Evolutionary conservation across 2,888 invertebrate species (phyloP).

Genomic region (Euzetes globulus): DNA sequence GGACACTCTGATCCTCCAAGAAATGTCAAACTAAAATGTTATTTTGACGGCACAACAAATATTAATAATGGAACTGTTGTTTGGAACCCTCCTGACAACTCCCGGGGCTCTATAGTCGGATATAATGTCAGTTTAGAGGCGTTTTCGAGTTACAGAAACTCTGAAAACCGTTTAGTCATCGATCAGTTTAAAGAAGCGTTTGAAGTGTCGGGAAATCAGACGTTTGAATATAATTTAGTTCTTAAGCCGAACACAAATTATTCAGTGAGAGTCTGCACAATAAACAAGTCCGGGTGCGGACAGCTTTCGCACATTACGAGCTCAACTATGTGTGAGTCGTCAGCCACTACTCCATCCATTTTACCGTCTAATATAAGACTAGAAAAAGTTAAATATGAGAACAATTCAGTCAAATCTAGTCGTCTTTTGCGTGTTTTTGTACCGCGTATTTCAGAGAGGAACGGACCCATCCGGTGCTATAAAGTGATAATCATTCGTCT

Average conservation of each 20-base stretch:
- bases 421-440: slow-evolving; percentile 59
- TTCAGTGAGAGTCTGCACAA: slow-evolving; percentile 54
- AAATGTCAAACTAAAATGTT: slow-evolving; percentile 41
- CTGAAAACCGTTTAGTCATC: slow-evolving; percentile 39
- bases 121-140: slow-evolving; percentile 56
- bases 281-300: slow-evolving; percentile 60
- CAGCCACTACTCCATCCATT: slow-evolving; percentile 48
- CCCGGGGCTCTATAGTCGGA: slow-evolving; percentile 69
- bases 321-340: slow-evolving; percentile 59
- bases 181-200: slow-evolving; percentile 39
- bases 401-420: slow-evolving; percentile 4
- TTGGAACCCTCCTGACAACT: slow-evolving; percentile 65
- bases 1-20: slow-evolving; percentile 50
- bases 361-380: slow-evolving; percentile 28
- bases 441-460: slow-evolving; percentile 70
- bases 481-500: slow-evolving; percentile 69
- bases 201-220: slow-evolving; percentile 35
- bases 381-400: slow-evolving; percentile 23
- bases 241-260: slow-evolving; percentile 68
- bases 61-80: slow-evolving; percentile 58
- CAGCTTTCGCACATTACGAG: slow-evolving; percentile 46
- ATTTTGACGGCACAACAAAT: slow-evolving; percentile 38
- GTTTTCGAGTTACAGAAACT: slow-evolving; percentile 38
- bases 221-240: background rate
- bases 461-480: slow-evolving; percentile 80